These are phyloP conservation scores for Dryococelus australis DNA, from an alignment of 2,888 invertebrate genomes.

Conservation along the genomic window DNA sequence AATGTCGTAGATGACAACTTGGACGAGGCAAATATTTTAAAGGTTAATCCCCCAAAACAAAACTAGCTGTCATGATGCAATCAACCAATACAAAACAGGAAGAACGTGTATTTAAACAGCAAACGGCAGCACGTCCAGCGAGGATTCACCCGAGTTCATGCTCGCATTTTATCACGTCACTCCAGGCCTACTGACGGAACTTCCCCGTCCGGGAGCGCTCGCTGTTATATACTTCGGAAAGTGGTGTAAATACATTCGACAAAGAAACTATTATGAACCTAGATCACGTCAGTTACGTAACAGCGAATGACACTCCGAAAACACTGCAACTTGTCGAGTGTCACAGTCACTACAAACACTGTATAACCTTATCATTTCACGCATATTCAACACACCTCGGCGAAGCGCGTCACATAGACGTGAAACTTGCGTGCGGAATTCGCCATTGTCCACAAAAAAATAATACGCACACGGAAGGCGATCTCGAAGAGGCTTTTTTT, in stretches of 20 bases:
- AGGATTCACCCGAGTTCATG: not conserved
- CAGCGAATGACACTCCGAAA: not conserved
- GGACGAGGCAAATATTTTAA: too few species aligned
- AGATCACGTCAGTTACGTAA: not conserved
- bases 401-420: not conserved
- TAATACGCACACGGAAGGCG: conserved; percentile 8
- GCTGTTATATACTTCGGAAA: not conserved
- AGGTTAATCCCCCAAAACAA: too few species aligned
- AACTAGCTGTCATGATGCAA: too few species aligned
- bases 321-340: not conserved
- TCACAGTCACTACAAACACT: not conserved
- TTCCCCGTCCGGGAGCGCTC: not conserved
- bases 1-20: too few species aligned
- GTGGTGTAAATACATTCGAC: not conserved
- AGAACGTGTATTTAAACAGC: not conserved
- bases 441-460: not conserved
- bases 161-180: not conserved
- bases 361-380: not conserved
- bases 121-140: not conserved
- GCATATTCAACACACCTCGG: not conserved
- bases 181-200: not conserved
- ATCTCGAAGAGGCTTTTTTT: not conserved
- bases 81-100: not conserved
- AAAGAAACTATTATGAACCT: not conserved
- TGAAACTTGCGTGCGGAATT: not conserved